Percentiles rank a stretch among this genome's conserved stretches.
Conservation (phyloP, 2,797 vertebrate species). For the Gastrophryne carolinensis region DNA sequence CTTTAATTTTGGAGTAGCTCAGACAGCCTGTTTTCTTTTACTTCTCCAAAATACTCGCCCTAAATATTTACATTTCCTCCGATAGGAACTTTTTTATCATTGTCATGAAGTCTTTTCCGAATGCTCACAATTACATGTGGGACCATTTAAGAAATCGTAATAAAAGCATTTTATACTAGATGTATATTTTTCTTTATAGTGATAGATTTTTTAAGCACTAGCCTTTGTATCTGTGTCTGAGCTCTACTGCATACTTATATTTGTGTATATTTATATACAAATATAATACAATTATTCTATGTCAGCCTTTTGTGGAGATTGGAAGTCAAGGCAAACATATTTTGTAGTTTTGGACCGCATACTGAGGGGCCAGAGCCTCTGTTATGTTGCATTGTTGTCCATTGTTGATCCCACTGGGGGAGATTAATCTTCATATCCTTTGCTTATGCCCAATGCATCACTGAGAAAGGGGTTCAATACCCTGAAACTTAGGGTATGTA, state of each 20-base stretch:
- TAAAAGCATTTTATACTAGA: slow-evolving; percentile 29
- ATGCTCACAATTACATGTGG: slow-evolving; percentile 56
- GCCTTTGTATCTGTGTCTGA: too few relatives aligned
- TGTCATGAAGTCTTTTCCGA: slow-evolving; percentile 56
- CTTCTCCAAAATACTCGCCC: slow-evolving; percentile 63
- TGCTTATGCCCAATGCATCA: too few relatives aligned
- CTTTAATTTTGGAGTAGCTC: slow-evolving; percentile 58
- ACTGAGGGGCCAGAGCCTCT: too few relatives aligned
- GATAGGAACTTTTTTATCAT: slow-evolving; percentile 60
- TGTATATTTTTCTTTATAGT: slow-evolving; percentile 38
- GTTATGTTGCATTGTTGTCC: too few relatives aligned
- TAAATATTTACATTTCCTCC: slow-evolving; percentile 67
- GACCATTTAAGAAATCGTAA: slow-evolving; percentile 31
- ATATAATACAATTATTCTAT: too few relatives aligned
- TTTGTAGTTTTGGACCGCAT: too few relatives aligned
- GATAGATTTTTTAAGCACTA: not conserved
- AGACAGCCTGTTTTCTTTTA: slow-evolving; percentile 63
- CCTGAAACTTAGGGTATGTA: too few relatives aligned
- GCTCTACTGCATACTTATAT: not conserved
- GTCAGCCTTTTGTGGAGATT: too few relatives aligned
- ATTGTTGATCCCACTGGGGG: too few relatives aligned
- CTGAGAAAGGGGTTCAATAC: too few relatives aligned
- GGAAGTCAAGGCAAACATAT: too few relatives aligned
- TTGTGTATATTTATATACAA: not conserved
- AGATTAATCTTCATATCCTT: too few relatives aligned